Percentiles rank a stretch among this genome's conserved stretches.
Conservation (phyloP, 2,113 vertebrate genomes). For the Oreocharis arfaki region DNA sequence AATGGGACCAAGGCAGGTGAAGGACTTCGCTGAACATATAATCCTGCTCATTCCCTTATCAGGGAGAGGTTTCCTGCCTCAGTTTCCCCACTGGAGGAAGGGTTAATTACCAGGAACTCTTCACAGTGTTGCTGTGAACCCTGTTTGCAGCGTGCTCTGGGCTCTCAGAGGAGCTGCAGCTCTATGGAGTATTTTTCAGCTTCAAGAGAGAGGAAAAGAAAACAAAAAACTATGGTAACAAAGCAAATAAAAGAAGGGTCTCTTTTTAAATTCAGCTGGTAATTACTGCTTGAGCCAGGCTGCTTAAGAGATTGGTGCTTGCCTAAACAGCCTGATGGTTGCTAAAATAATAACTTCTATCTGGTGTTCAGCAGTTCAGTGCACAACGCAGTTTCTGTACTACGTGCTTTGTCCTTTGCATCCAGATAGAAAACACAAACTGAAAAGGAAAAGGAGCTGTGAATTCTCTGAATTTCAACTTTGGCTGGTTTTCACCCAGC, state of each 20-base stretch:
- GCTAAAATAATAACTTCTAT: neutral
- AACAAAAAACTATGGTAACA: conserved; percentile 19
- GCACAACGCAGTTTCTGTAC: neutral
- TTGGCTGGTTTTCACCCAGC: neutral
- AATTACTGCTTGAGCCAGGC: conserved; percentile 20
- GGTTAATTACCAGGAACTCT: neutral
- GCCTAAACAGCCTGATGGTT: neutral
- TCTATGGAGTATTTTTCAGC: neutral
- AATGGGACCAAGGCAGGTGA: neutral
- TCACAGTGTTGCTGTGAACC: neutral
- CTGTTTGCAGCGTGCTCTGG: fast-evolving
- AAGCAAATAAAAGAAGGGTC: conserved; percentile 46
- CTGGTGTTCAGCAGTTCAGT: neutral
- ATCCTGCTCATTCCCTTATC: neutral
- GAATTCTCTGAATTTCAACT: neutral
- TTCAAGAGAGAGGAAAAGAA: neutral
- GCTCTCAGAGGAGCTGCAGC: neutral
- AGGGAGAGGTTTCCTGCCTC: neutral
- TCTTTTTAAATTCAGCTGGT: neutral
- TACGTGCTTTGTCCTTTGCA: neutral
- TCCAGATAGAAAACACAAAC: neutral
- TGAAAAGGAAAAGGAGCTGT: neutral
- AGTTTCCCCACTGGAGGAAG: neutral
- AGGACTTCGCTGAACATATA: neutral
- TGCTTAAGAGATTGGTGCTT: neutral